Evolutionary conservation across 2,888 invertebrate species (phyloP).

Genomic region (Eristalinus aeneus): DNA sequence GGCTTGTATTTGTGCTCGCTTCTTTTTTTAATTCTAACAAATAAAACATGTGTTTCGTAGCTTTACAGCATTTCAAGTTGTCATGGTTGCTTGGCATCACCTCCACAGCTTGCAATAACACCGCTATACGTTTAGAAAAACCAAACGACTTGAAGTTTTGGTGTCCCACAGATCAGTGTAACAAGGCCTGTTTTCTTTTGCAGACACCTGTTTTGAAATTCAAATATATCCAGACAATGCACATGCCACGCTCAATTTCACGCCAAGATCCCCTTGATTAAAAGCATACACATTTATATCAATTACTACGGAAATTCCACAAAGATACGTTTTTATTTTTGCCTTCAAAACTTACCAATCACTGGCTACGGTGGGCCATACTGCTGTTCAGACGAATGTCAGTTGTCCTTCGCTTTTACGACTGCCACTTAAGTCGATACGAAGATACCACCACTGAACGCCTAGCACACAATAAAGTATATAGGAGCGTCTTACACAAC

Average conservation of each 20-base stretch:
- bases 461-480: neutral
- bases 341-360: neutral
- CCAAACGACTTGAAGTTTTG: too few relatives aligned
- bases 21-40: too few relatives aligned
- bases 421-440: neutral
- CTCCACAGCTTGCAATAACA: too few relatives aligned
- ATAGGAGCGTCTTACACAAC: conserved; percentile 7
- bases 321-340: neutral
- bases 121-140: too few relatives aligned
- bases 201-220: too few relatives aligned
- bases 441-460: neutral
- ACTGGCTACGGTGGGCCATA: neutral
- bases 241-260: neutral
- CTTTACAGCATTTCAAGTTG: too few relatives aligned
- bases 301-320: neutral
- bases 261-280: neutral
- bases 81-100: too few relatives aligned
- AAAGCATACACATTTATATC: neutral
- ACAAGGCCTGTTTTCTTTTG: too few relatives aligned
- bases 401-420: neutral
- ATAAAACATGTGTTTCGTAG: too few relatives aligned
- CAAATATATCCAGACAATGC: too few relatives aligned
- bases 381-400: neutral
- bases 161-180: too few relatives aligned
- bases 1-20: too few relatives aligned